Base-by-base conservation (phyloP, 2,797 vertebrate genomes). In the Rhinogobio ventralis region DNA sequence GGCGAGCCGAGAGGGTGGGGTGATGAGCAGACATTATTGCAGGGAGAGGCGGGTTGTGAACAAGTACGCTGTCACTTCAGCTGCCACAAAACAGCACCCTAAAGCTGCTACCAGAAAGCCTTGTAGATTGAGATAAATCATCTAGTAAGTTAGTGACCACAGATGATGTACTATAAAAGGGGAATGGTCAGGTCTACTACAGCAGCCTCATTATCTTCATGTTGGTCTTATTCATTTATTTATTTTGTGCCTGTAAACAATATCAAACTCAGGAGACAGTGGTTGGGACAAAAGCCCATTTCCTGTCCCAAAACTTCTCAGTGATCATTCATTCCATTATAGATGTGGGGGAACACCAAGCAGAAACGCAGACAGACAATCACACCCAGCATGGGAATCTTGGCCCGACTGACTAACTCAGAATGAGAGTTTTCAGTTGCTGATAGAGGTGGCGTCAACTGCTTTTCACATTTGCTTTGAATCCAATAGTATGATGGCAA, bases 321-420 rank as follows among this genome's bases (percentile, higher is more conserved):
- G 82, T 86, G 88, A 91, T 93, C 89, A 88, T 90, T 95, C 92
- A 91, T 90, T 89, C 89, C 77, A 91, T 92, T 90, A 90, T 76
- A 90, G 87, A 86, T 90, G 73, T 19, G 83, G 86, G 85, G 89
- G 90, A 92, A 78, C 90, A 91, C 84, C 79, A 83, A 84, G 76
- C 82, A 89, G 82, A 79, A 85, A 90, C 85, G 84, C 79, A 79
- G 72, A 78, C 74, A 86, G 45, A 82, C 87, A 91, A 89, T 91
- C 91, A 92, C 90, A 60, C 66, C 57, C 82, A 87, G 82, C 82
- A 78, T 49, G 82, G 13, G 33, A 78, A 55, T 69, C 39, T 78
- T 84, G 74, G 82, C 64, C 51, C 1, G 51, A 28, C 33, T 77
- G 19, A 42, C 51, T 60, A 17, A 78, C 30, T 62, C 84, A 68